These are phyloP conservation scores for Auanema sp. DNA, from an alignment of 2,888 invertebrate species.

Conservation along the genomic window DNA sequence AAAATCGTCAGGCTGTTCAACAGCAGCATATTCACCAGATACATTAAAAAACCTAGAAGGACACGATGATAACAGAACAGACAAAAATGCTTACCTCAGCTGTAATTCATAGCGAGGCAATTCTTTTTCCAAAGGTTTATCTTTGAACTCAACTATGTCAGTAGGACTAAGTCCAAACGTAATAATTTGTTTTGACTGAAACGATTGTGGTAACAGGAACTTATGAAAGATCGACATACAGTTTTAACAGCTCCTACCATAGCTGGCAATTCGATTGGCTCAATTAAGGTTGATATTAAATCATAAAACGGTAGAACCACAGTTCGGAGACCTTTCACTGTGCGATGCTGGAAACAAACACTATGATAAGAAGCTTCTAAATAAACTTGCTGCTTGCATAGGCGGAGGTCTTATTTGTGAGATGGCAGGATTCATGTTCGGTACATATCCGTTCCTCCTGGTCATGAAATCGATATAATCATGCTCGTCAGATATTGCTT, in stretches of 20 bases:
- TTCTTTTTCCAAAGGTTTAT: conserved; percentile 9
- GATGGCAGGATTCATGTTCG: background rate
- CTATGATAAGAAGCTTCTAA: background rate
- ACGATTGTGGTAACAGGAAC: too few species aligned
- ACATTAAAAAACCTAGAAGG: conserved; percentile 39
- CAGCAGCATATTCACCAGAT: conserved; percentile 38
- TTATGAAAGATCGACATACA: background rate
- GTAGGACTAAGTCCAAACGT: too few species aligned
- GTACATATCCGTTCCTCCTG: background rate
- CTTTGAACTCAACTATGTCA: background rate
- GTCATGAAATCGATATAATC: background rate
- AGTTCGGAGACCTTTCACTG: conserved; percentile 15
- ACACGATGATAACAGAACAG: background rate
- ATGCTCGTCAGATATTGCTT: background rate
- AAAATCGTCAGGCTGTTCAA: conserved; percentile 74
- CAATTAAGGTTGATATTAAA: conserved; percentile 22
- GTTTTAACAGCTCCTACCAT: conserved; percentile 13
- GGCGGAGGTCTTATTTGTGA: background rate
- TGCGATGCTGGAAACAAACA: background rate
- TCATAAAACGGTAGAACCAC: conserved; percentile 49
- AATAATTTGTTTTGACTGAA: too few species aligned
- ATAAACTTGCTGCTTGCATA: background rate
- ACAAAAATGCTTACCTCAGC: conserved; percentile 68
- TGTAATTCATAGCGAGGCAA: conserved; percentile 66
- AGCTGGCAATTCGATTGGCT: conserved; percentile 36